These are phyloP conservation scores for Drosophila suboccidentalis DNA, from an alignment of 2,888 invertebrate genomes.

Conservation along the genomic window DNA sequence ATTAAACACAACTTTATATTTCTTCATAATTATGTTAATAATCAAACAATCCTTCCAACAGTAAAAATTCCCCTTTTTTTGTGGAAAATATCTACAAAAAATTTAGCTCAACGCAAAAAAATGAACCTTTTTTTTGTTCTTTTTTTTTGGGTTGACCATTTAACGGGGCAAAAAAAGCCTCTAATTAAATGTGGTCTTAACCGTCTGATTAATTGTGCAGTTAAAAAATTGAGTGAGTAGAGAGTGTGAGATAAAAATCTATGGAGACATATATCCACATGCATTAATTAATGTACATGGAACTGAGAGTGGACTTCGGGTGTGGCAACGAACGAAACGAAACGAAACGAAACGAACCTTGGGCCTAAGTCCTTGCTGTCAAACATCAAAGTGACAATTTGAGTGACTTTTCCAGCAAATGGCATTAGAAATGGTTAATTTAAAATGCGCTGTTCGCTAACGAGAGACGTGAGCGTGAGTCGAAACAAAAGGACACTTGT, in stretches of 20 bases:
- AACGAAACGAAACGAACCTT: constrained; percentile 2
- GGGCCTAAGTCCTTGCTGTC: constrained; percentile 48
- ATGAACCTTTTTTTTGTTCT: constrained; percentile 17
- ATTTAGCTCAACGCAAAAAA: not conserved
- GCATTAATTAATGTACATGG: constrained; percentile 46
- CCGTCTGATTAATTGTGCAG: constrained; percentile 73
- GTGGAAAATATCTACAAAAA: not conserved
- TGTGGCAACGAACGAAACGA: not conserved
- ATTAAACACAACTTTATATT: not conserved
- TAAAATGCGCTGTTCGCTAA: constrained; percentile 69
- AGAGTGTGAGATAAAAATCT: constrained; percentile 38
- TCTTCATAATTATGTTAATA: not conserved
- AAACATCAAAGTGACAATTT: constrained; percentile 80
- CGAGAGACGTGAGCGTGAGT: constrained; percentile 26
- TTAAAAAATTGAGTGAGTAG: constrained; percentile 45
- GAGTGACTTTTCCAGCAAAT: constrained; percentile 70
- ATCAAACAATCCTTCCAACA: not conserved
- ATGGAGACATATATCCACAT: constrained; percentile 47
- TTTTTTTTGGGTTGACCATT: constrained; percentile 33
- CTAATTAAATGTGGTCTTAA: constrained; percentile 74
- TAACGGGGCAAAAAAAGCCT: constrained; percentile 38
- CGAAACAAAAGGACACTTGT: constrained; percentile 75
- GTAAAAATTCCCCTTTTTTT: constrained; percentile 1
- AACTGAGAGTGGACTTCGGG: constrained; percentile 6
- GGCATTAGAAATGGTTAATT: constrained; percentile 67